Percentiles rank a stretch among this genome's conserved stretches.
phyloP scores from a whole-genome alignment of 37 sponge, comb jelly and placozoan genomes.

The Corticium candelabrum region DNA sequence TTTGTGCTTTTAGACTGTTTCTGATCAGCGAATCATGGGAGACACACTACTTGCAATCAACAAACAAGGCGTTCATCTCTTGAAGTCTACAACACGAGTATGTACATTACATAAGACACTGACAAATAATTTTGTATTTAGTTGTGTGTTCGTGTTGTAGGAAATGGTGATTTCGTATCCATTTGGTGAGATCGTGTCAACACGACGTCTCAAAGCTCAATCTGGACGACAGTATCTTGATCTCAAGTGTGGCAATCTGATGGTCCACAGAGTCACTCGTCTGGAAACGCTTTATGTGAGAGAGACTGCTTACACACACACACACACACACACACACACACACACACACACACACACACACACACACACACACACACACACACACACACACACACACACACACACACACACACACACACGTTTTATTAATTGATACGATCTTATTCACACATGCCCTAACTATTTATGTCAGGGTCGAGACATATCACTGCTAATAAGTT shows the following conservation, averaged over 20 bases:
- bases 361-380: no score
- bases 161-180: conserved; percentile 20
- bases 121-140: neutral
- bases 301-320: neutral
- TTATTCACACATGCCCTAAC: neutral
- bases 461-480: conserved; percentile 23
- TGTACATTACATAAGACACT: neutral
- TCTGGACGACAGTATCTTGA: conserved; percentile 49
- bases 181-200: conserved; percentile 45
- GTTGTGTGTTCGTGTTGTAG: neutral
- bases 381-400: no score
- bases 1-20: conserved; percentile 13
- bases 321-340: no score
- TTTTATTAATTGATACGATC: neutral
- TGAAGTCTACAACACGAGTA: conserved; percentile 33
- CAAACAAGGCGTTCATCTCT: conserved; percentile 36
- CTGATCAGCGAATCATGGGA: conserved; percentile 22
- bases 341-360: no score
- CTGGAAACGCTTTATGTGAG: conserved; percentile 58
- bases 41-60: conserved; percentile 35
- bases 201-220: conserved; percentile 39
- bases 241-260: conserved; percentile 56
- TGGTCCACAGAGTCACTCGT: conserved; percentile 44
- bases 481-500: conserved; percentile 20
- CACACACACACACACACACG: no score